Percentiles rank a stretch among this genome's conserved stretches.
These are phyloP conservation scores for Ploceus nigricollis DNA, from an alignment of 2,113 vertebrate species.

Conservation along the genomic window DNA sequence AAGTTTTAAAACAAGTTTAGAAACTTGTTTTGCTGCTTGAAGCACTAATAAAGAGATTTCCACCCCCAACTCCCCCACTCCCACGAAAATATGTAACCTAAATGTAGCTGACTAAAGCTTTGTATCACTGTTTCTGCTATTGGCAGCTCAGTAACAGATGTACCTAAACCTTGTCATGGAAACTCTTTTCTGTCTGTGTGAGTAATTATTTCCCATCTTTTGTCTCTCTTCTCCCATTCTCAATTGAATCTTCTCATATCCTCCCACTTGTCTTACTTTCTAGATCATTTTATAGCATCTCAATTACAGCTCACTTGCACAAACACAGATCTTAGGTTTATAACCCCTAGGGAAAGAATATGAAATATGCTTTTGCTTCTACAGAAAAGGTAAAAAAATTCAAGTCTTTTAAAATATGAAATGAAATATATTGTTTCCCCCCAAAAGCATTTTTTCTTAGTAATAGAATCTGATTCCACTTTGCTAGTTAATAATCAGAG, in stretches of 20 bases:
- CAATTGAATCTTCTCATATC: not conserved
- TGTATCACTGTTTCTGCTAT: not conserved
- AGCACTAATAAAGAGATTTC: not conserved
- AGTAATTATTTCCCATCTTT: not conserved
- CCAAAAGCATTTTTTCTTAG: not conserved
- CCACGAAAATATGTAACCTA: fast-evolving
- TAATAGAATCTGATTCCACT: not conserved
- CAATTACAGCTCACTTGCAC: not conserved
- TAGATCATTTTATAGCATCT: not conserved
- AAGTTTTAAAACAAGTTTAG: not conserved
- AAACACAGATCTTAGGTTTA: not conserved
- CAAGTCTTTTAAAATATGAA: not conserved
- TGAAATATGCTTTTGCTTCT: not conserved
- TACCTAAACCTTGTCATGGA: not conserved
- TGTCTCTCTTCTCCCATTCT: not conserved
- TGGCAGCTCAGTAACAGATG: not conserved
- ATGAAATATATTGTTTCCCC: not conserved
- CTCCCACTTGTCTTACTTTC: not conserved
- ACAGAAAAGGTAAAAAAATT: not conserved
- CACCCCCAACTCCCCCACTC: not conserved
- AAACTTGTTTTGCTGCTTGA: not conserved
- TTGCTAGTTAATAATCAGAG: not conserved
- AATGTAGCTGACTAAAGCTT: not conserved
- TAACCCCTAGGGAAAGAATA: not conserved
- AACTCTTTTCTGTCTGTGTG: not conserved